Base-by-base conservation (phyloP, 2,797 vertebrate species). In the Gymnoscopelus microlampas region DNA sequence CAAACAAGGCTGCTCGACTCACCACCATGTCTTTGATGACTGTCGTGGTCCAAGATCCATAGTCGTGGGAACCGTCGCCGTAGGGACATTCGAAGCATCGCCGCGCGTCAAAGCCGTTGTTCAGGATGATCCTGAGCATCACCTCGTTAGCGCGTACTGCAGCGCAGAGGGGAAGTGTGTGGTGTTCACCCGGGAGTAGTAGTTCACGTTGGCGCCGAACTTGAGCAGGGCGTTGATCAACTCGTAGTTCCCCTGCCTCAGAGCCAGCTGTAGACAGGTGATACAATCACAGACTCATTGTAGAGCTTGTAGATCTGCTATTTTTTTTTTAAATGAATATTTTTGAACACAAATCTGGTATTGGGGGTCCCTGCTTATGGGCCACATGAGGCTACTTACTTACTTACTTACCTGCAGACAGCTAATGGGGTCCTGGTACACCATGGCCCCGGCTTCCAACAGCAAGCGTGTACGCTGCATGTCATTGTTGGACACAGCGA, bases 341-440 rank as follows among this genome's bases (percentile, higher is more conserved):
- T 19, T 19, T 19, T 19, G 1, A 19, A 19, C 19, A 19, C 19
- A 19, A 19, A 19, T 19, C 19, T 19, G 19, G 19, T 19, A 19
- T 19, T n/a, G 19, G 19, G 19, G 19, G 19, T 19, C 19, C 19
- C 19, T 19, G n/a, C 19, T 19, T 19, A 19, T 19, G 19, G 19
- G 19, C 19, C 19, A 19, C 1, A 19, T 19, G 19, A 19, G 26
- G 26, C 26, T 29, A 3, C 26, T 29, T 3, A 29, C 26, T 29
- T 29, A 29, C 3, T 29, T 29, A 29, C 26, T 44, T 10, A 97
- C 90, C 71, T 99, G 98, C 47, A 99, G 92, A 79, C 97, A 98
- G 86, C 92, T 99, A 78, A 99, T 87, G 1, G 98, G 96, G 81
- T 98, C 97, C 83, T 98, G 98, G 87, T 99, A 98, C 48, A 96